Evolutionary conservation across 2,888 invertebrate genomes (phyloP), one percentile per base, ranked within the genome.

Genomic region (Phlogophora meticulosa): DNA sequence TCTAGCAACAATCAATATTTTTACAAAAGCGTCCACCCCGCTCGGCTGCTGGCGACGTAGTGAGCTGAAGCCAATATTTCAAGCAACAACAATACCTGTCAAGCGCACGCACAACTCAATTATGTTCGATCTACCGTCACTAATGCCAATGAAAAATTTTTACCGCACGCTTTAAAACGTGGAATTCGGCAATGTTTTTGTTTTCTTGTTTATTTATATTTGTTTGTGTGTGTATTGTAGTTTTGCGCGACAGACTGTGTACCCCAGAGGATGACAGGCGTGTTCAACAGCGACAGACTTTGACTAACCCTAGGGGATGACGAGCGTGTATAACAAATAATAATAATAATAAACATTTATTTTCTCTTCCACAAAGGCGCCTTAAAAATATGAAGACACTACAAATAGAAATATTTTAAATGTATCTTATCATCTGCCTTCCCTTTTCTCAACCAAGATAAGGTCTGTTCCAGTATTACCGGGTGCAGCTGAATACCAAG

Each of bases 31-130:
- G 74, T 67, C 56, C 56, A 13, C 63, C 49, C 55, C 52, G 32
- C 46, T 52, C 65, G 55, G 53, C 72, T 51, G 20, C 59, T 36
- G 22, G n/a, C 67, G 58, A 65, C 63, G 72, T 63, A 81, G 53
- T 67, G 68, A 76, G 62, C 62, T 73, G 53, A 57, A 63, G 36
- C 55, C 81, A 79, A 82, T 82, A 82, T 83, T 83, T 82, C 79
- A 81, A 76, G 67, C 57, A 76, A 62, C 74, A 79, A 84, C 86
- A 88, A 86, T 86, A 81, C 82, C 83, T 85, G 90, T 89, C 89
- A 85, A 56, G 60, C 63, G 69, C 89, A 88, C 80, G 74, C 89
- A 86, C 82, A 75, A 83, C 84, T 87, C 90, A 89, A 89, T 89
- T 89, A 90, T 76, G 87, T 85, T 81, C 89, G 82, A 82, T 85